These are phyloP conservation scores for Heteractis magnifica DNA, from an alignment of 92 coral and sea anemone genomes.

Conservation along the genomic window DNA sequence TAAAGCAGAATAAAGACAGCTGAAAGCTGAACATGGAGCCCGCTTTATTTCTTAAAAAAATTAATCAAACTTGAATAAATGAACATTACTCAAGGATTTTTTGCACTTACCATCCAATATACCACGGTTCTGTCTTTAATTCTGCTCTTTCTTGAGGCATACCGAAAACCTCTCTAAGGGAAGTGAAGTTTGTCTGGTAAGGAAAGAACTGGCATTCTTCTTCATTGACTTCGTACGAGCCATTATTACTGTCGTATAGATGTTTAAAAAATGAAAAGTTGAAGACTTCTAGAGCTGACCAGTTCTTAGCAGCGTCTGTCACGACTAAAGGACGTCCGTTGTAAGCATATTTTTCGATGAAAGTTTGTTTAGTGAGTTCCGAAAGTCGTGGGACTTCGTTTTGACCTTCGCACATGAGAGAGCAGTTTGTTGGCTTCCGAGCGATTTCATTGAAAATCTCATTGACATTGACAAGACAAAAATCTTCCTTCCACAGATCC, in stretches of 20 bases:
- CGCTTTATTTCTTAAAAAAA: neutral
- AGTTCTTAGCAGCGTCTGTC: conserved; percentile 87
- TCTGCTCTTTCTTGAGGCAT: conserved; percentile 91
- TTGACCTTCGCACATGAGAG: conserved; percentile 87
- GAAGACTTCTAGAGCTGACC: conserved; percentile 83
- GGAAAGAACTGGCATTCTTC: conserved; percentile 99
- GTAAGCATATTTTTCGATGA: conserved; percentile 82
- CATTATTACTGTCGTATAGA: conserved; percentile 73
- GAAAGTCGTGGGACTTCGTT: conserved; percentile 79
- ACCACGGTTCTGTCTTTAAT: conserved; percentile 91
- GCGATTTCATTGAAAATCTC: conserved; percentile 74
- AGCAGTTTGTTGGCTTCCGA: conserved; percentile 72
- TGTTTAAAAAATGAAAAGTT: conserved; percentile 73
- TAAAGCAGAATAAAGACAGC: neutral
- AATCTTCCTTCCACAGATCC: conserved; percentile 45
- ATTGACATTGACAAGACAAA: conserved; percentile 68
- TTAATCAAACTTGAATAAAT: neutral
- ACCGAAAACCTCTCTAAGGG: conserved; percentile 72
- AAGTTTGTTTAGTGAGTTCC: conserved; percentile 63
- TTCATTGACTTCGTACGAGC: conserved; percentile 77
- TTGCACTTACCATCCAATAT: conserved; percentile 89
- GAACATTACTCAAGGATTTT: too few species aligned
- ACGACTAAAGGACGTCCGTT: conserved; percentile 89
- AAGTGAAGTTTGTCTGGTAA: conserved; percentile 82
- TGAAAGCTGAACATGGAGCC: neutral